Base-by-base conservation (phyloP, 2,888 invertebrate genomes). In the Drosophila robusta region DNA sequence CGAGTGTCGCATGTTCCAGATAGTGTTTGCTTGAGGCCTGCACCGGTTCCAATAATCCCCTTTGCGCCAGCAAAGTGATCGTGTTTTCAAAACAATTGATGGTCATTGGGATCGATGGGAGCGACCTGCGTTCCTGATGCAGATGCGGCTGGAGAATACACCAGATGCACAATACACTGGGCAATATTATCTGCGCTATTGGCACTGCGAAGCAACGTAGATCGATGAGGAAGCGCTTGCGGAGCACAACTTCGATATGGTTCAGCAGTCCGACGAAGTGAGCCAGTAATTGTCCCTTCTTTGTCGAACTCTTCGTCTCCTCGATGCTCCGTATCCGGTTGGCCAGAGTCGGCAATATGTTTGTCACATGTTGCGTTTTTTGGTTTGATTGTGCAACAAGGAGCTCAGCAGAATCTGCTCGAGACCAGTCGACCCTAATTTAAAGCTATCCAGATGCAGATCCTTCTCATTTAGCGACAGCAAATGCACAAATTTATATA, bases 371-470 rank as follows among this genome's bases (percentile, higher is more conserved):
- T 0, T 12, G 46, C 1, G 14, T 12, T 4, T 0, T 14, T 14
- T 52, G 18, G 6, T 9, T 11, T 47, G 44, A 7, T 39, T 29
- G 11, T 50, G 22, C 38, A 12, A 45, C 42, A 57, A 36, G 11
- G 51, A 55, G 47, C 94, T 95, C 93, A 96, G 47, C 14, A 72
- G 96, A 0, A 97, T 96, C 92, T 97, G 96, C 92, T 97, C 97
- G 91, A 97, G 93, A 0, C 96, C 96, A 1, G 97, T 96, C 4
- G 97, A 94, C 5, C 95, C 94, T 22, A 97, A 94, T 5, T 97
- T 96, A 89, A 95, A 97, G 90, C 95, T 95, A 52, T 94, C 94
- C 60, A 96, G 94, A 14, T 94, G 94, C 18, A 97, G 93, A 0
- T 87, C 89, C 0, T 91, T 89, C 41, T 93, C 93, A 49, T 94